Base-by-base conservation (phyloP, 2,797 vertebrate species). In the Melanotaenia trifasciata region DNA sequence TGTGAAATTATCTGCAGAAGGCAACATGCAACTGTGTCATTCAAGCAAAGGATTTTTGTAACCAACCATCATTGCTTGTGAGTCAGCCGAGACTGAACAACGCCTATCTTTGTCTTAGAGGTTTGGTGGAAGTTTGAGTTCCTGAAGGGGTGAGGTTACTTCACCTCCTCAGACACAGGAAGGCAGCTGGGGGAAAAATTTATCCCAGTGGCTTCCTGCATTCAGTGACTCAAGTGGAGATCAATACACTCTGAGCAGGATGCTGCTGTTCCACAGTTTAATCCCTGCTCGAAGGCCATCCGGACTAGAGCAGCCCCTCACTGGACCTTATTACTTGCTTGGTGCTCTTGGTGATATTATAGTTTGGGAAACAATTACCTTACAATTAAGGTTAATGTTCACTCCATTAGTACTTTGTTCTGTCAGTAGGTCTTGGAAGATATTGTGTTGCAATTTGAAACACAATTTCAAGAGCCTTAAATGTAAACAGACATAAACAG, bases 251-350 rank as follows among this genome's bases (percentile, higher is more conserved):
- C 51, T 80, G 84, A 74, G 78, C 87, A 90, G 86, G 91, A 91
- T 86, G 84, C 89, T 89, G 84, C 63, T 9, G 50, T 82, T 84
- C 70, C 74, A 81, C 69, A 35, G 50, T 78, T 84, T 92, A 93
- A 92, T 92, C 89, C 91, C 76, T 79, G 81, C 88, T 87, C 84
- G 84, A 76, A 78, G 87, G 89, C 90, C 85, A 90, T 93, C 92
- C 87, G 88, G 90, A 89, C 84, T 71, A 45, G 40, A 90, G 80
- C 81, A 77, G 64, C 74, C 79, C 79, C 63, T 87, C 81, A 74
- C 38, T 80, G 76, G 74, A 83, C 72, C 74, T 74, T 79, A 84
- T 89, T 90, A 87, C 72, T 72, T 70, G 67, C 70, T 81, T 33
- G 33, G 35, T 85, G 83, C 79, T 84, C 58, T 67, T 79, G 76